These are phyloP conservation scores for Criorhina ranunculi DNA, from an alignment of 2,888 invertebrate genomes.

Conservation along the genomic window DNA sequence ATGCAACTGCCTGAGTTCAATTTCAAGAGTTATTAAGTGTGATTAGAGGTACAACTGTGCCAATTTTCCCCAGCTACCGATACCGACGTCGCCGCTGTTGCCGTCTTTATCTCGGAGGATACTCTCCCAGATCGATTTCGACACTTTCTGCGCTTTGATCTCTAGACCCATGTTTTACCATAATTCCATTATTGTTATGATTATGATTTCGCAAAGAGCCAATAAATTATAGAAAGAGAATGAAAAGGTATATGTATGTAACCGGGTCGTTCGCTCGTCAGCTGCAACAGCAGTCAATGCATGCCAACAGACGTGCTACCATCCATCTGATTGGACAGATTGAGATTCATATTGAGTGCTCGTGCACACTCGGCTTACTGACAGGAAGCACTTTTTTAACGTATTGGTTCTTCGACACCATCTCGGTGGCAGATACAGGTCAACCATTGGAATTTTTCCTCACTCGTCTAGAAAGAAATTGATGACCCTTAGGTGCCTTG, in stretches of 20 bases:
- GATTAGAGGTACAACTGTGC: slow-evolving; percentile 77
- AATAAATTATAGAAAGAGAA: slow-evolving; percentile 76
- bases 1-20: slow-evolving; percentile 69
- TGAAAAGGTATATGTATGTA: slow-evolving; percentile 55
- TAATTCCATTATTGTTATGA: slow-evolving; percentile 77
- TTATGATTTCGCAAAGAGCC: slow-evolving; percentile 77
- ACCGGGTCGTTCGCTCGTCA: slow-evolving; percentile 58
- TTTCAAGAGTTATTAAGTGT: slow-evolving; percentile 77
- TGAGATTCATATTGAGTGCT: slow-evolving; percentile 73
- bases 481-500: slow-evolving; percentile 70
- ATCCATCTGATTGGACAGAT: slow-evolving; percentile 76
- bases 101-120: slow-evolving; percentile 72
- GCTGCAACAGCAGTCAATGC: slow-evolving; percentile 58
- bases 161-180: slow-evolving; percentile 77
- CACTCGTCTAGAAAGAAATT: slow-evolving; percentile 64
- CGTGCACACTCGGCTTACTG: slow-evolving; percentile 68
- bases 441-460: slow-evolving; percentile 66
- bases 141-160: slow-evolving; percentile 77
- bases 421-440: slow-evolving; percentile 73
- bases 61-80: slow-evolving; percentile 76
- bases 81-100: slow-evolving; percentile 56
- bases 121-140: slow-evolving; percentile 77
- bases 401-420: slow-evolving; percentile 66
- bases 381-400: slow-evolving; percentile 74
- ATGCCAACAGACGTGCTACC: slow-evolving; percentile 74